These are phyloP conservation scores for Agonopterix heracliana DNA, from an alignment of 2,888 invertebrate genomes.

Conservation along the genomic window DNA sequence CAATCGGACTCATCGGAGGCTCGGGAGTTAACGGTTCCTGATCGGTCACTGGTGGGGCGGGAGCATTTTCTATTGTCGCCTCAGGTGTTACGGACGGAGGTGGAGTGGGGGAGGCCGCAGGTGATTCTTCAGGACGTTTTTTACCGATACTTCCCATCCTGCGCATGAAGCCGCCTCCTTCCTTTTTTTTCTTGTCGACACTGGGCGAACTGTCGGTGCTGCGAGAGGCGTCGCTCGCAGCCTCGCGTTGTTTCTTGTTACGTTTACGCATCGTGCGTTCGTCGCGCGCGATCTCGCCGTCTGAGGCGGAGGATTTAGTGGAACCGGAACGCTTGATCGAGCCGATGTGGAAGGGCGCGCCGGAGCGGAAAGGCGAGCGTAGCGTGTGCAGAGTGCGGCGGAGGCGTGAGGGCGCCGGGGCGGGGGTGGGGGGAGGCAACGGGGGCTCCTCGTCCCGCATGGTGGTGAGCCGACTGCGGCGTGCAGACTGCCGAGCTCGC, in stretches of 20 bases:
- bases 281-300: slow-evolving; percentile 65
- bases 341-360: slow-evolving; percentile 72
- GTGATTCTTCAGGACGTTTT: slow-evolving; percentile 42
- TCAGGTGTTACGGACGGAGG: slow-evolving; percentile 13
- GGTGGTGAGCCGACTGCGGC: slow-evolving; percentile 43
- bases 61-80: slow-evolving; percentile 4
- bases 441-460: slow-evolving; percentile 56
- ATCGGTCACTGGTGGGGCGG: slow-evolving; percentile 10
- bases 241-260: slow-evolving; percentile 62
- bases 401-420: slow-evolving; percentile 55
- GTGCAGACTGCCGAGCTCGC: slow-evolving; percentile 24
- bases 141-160: slow-evolving; percentile 63
- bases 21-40: slow-evolving; percentile 15
- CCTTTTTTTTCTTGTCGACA: slow-evolving; percentile 58
- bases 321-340: slow-evolving; percentile 64
- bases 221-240: slow-evolving; percentile 45
- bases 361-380: slow-evolving; percentile 68
- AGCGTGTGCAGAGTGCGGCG: slow-evolving; percentile 68
- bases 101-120: slow-evolving; percentile 29
- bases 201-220: slow-evolving; percentile 58
- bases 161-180: slow-evolving; percentile 46
- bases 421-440: slow-evolving; percentile 39
- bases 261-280: slow-evolving; percentile 72
- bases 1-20: slow-evolving; percentile 51
- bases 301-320: slow-evolving; percentile 64